A percentile compares a stretch with the other conserved stretches of the same genome.
Conservation (phyloP, 2,888 invertebrate species). For the Ophion ventricosus region DNA sequence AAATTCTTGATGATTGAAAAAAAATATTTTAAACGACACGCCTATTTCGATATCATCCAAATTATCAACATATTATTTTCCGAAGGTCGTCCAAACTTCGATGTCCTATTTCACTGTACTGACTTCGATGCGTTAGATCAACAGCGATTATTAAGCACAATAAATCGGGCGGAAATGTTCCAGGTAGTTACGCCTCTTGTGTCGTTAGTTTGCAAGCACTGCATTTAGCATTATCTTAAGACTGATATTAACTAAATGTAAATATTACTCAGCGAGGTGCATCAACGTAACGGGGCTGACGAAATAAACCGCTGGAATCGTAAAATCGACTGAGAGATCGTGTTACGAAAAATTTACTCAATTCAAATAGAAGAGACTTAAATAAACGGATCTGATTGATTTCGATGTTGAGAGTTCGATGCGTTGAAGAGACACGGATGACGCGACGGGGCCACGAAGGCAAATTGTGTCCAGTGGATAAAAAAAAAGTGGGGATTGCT, state of each 20-base stretch:
- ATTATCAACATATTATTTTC: background rate
- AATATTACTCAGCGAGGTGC: too few relatives aligned
- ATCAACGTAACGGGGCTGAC: too few relatives aligned
- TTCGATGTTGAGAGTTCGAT: conserved; percentile 10
- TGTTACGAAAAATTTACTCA: too few relatives aligned
- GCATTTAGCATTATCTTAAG: background rate
- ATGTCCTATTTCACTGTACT: conserved; percentile 61
- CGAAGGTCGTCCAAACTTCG: conserved; percentile 57
- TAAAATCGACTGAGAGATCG: too few relatives aligned
- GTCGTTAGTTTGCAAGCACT: background rate
- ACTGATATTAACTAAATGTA: too few relatives aligned
- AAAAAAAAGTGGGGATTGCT: conserved; percentile 23
- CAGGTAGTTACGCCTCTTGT: background rate
- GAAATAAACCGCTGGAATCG: too few relatives aligned
- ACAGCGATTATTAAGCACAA: background rate
- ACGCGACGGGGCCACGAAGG: background rate
- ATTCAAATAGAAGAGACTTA: too few relatives aligned
- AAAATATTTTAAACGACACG: background rate
- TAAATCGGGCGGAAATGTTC: background rate
- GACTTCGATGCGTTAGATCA: conserved; percentile 50
- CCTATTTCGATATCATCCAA: background rate
- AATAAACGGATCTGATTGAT: too few relatives aligned
- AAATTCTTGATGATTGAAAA: conserved; percentile 1
- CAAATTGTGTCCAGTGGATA: conserved; percentile 15
- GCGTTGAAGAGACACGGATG: conserved; percentile 1